Evolutionary conservation across 2,888 invertebrate genomes (phyloP).

Genomic region (Plemyria rubiginata): DNA sequence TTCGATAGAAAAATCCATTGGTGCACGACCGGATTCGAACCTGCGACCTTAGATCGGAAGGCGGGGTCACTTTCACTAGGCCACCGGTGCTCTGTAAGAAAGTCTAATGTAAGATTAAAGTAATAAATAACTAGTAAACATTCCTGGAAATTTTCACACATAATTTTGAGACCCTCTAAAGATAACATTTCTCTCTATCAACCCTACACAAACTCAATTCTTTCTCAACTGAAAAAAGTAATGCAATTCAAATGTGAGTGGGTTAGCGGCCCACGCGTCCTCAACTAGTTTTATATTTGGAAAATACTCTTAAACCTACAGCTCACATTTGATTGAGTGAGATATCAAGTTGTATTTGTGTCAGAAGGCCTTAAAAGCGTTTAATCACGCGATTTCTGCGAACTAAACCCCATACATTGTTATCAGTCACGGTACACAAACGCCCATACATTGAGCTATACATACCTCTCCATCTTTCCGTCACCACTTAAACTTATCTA

Average conservation of each 20-base stretch:
- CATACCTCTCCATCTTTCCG: slow-evolving; percentile 2
- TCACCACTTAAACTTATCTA: slow-evolving; percentile 22
- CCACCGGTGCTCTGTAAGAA: no score
- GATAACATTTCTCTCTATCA: neutral
- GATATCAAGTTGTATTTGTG: neutral
- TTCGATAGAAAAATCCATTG: no score
- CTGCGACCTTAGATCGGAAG: no score
- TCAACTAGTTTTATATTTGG: neutral
- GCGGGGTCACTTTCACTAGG: no score
- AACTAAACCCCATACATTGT: neutral
- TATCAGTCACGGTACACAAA: slow-evolving; percentile 3
- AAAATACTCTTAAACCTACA: neutral
- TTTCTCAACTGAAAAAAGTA: no score
- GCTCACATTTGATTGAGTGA: neutral
- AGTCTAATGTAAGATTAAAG: neutral
- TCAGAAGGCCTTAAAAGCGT: neutral
- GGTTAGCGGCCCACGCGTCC: neutral
- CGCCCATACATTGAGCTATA: neutral
- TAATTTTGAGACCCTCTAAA: slow-evolving; percentile 1
- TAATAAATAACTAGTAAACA: slow-evolving; percentile 8
- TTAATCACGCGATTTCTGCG: neutral
- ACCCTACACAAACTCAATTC: neutral
- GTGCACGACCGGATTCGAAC: no score
- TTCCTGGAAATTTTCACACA: slow-evolving; percentile 16
- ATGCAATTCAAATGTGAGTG: neutral